Evolutionary conservation across 2,797 vertebrate species (phyloP), one percentile per base, ranked within the genome.

Genomic region (Gila robusta): DNA sequence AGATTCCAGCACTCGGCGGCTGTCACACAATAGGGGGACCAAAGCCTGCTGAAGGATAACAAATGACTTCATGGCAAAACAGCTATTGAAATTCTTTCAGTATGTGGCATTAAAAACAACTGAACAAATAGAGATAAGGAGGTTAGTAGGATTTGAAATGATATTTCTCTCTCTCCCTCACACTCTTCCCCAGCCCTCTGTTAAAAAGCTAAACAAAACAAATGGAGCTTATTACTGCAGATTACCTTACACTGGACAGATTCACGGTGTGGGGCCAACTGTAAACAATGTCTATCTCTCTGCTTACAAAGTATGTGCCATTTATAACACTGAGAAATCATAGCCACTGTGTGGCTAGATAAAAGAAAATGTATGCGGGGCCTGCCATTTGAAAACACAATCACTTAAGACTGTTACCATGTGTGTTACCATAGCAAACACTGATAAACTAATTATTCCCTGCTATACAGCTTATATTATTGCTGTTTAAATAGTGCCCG

Each of bases 101-200:
- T 97, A 97, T 96, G 97, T 98, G 97, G 98, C 98, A 99, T 98
- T 98, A 98, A 98, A 98, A 98, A 98, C 98, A 99, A 99, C 98
- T 99, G 98, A 98, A 97, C 98, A 99, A 99, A 99, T 96, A 99
- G 96, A 98, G 98, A 99, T 99, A 99, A 99, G 98, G 95, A 94
- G 96, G 96, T 96, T 97, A 96, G 96, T 97, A 97, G 97, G 97
- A 97, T 98, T 98, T 97, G 96, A 98, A 98, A 97, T 96, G 96
- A 96, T 96, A 97, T 96, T 98, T 97, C 92, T 86, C 86, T 84
- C 91, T 92, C 47, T 2, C 92, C 2, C 26, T 12, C 47, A 88
- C 91, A 90, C 74, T 79, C 81, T 62, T 81, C 69, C 87, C 23
- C 81, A 77, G 73, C 81, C 89, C 89, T 87, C 89, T 93, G 95